Conservation (phyloP, 2,113 vertebrate genomes). For the Chrysochloris asiatica region DNA sequence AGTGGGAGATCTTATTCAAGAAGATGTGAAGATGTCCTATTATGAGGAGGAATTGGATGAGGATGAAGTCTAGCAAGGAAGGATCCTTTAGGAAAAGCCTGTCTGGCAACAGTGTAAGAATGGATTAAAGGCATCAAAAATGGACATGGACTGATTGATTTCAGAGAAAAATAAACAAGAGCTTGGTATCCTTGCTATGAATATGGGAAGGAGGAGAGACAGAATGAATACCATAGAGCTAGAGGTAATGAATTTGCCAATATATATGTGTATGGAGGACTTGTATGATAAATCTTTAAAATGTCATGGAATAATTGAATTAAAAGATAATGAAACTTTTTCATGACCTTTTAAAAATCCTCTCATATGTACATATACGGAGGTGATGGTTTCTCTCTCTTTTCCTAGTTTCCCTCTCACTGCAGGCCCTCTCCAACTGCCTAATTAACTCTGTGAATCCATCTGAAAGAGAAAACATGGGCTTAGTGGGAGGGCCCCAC, state of each 20-base stretch:
- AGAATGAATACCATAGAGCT: background rate
- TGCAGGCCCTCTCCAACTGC: background rate
- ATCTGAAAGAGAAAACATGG: background rate
- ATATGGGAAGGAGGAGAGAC: background rate
- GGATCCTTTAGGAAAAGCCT: no score
- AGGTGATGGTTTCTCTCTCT: background rate
- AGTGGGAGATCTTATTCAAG: no score
- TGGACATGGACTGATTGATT: background rate
- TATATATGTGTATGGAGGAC: background rate
- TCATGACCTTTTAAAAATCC: no score
- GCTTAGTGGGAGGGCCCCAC: background rate
- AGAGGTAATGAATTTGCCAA: constrained; percentile 15
- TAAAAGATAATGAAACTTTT: no score
- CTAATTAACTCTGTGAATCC: background rate
- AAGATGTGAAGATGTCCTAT: no score
- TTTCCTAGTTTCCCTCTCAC: background rate
- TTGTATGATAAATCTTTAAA: background rate
- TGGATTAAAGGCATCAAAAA: background rate
- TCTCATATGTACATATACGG: background rate
- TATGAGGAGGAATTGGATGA: no score
- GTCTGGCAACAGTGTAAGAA: background rate
- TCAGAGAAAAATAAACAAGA: background rate
- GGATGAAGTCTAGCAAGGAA: no score
- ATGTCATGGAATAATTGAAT: no score
- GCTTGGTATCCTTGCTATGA: background rate